These are phyloP conservation scores for Pimpla rufipes DNA, from an alignment of 2,888 invertebrate genomes.

Conservation along the genomic window DNA sequence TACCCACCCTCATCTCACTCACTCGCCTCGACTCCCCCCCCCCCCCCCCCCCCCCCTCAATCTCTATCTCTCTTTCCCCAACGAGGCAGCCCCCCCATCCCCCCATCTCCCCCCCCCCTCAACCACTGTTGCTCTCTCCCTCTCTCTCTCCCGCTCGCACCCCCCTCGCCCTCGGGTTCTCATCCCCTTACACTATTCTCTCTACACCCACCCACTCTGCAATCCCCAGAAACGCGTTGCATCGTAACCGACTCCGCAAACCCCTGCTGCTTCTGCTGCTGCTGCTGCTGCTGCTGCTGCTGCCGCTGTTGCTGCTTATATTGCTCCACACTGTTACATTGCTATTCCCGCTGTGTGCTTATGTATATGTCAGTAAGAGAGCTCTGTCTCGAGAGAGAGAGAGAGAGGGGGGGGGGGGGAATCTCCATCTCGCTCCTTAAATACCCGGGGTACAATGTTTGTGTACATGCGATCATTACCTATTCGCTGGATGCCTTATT, in stretches of 20 bases:
- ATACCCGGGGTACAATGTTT: slow-evolving; percentile 27
- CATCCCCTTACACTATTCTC: slow-evolving; percentile 65
- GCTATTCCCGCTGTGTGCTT: slow-evolving; percentile 8
- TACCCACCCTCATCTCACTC: slow-evolving; percentile 73
- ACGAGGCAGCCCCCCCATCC: slow-evolving; percentile 43
- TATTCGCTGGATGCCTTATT: slow-evolving; percentile 21
- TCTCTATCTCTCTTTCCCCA: slow-evolving; percentile 51
- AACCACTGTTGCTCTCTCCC: slow-evolving; percentile 9
- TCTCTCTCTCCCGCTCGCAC: slow-evolving; percentile 63
- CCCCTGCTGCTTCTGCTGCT: slow-evolving; percentile 1
- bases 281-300: slow-evolving; percentile 26
- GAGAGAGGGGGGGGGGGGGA: too few species aligned
- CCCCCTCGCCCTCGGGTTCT: neutral
- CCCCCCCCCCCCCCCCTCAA: slow-evolving; percentile 34
- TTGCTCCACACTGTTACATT: slow-evolving; percentile 23
- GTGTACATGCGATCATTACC: slow-evolving; percentile 26
- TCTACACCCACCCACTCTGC: slow-evolving; percentile 55
- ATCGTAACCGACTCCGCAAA: slow-evolving; percentile 65
- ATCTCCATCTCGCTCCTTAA: slow-evolving; percentile 31
- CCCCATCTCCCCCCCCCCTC: slow-evolving; percentile 67
- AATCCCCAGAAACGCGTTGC: slow-evolving; percentile 65
- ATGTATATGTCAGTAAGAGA: neutral
- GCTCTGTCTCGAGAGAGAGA: too few species aligned
- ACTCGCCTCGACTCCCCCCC: slow-evolving; percentile 55
- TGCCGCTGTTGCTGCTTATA: slow-evolving; percentile 33